These are phyloP conservation scores for Cistogaster globosa DNA, from an alignment of 2,888 invertebrate species.

Conservation along the genomic window DNA sequence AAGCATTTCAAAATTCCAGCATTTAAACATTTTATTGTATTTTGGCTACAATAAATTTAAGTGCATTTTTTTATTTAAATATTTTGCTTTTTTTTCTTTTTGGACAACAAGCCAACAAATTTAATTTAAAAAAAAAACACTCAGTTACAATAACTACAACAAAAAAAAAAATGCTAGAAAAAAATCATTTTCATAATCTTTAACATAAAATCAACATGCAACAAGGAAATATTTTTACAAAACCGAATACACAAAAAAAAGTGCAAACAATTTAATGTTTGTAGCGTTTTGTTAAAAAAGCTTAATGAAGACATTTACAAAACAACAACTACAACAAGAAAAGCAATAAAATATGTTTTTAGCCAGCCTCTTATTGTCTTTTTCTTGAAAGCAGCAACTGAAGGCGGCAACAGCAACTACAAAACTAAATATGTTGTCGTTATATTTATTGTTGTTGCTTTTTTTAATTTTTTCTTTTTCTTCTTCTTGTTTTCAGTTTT, in stretches of 20 bases:
- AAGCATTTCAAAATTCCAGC: too few relatives aligned
- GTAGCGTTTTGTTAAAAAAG: conserved; percentile 30
- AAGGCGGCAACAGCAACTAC: conserved; percentile 30
- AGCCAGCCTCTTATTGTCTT: conserved; percentile 43
- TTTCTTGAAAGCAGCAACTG: conserved; percentile 13
- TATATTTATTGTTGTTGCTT: neutral
- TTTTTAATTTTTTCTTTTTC: too few relatives aligned
- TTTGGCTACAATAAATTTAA: neutral
- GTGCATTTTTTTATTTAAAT: neutral
- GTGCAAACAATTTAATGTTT: conserved; percentile 33
- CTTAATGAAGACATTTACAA: conserved; percentile 51
- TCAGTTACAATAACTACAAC: neutral
- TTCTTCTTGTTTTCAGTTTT: too few relatives aligned
- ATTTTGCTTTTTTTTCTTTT: neutral
- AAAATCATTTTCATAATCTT: conserved; percentile 57
- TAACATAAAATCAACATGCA: conserved; percentile 65
- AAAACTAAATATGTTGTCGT: conserved; percentile 13
- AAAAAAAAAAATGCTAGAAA: neutral
- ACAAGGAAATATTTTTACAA: conserved; percentile 52
- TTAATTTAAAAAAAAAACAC: neutral
- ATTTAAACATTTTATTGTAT: too few relatives aligned
- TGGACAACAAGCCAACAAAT: neutral
- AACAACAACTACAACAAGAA: conserved; percentile 5
- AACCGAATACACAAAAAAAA: neutral
- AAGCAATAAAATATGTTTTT: conserved; percentile 10